Conservation (phyloP, 2,797 vertebrate genomes). For the Paramormyrops hopkinsi region DNA sequence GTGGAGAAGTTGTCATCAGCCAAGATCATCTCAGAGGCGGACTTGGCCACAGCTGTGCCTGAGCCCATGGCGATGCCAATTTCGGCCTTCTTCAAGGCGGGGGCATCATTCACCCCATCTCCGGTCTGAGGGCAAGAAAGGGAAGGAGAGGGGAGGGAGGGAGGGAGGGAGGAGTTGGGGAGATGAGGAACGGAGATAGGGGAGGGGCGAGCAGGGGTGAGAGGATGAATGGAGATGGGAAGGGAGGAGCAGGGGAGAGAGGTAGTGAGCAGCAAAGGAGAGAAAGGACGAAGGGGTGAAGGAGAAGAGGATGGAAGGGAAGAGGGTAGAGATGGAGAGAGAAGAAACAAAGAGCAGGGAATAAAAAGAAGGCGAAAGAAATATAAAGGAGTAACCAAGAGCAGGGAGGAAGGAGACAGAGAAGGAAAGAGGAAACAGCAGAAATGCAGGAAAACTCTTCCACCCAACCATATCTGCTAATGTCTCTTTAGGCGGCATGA, state of each 20-base stretch:
- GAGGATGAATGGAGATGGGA: background rate
- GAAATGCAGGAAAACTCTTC: background rate
- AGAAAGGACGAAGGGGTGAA: background rate
- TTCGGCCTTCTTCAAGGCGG: constrained; percentile 68
- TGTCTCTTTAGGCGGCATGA: background rate
- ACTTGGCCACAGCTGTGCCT: constrained; percentile 68
- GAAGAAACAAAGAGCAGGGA: background rate
- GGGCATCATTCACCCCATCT: constrained; percentile 69
- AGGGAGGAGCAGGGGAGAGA: background rate
- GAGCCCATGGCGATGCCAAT: constrained; percentile 73
- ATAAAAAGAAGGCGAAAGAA: background rate
- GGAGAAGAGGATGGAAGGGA: background rate
- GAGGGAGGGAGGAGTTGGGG: background rate
- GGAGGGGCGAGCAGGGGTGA: background rate
- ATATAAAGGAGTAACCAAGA: background rate
- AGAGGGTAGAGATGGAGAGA: background rate
- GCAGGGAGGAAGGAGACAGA: background rate
- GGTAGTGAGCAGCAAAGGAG: background rate
- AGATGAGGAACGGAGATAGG: background rate
- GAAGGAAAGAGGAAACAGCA: background rate
- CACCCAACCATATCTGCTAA: background rate
- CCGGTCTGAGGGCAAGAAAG: constrained; percentile 54
- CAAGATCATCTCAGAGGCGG: constrained; percentile 70
- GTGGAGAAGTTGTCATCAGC: constrained; percentile 73
- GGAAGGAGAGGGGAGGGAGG: background rate